phyloP scores from a whole-genome alignment of 2,888 invertebrate genomes.

The Drosophila atroscutellata region DNA sequence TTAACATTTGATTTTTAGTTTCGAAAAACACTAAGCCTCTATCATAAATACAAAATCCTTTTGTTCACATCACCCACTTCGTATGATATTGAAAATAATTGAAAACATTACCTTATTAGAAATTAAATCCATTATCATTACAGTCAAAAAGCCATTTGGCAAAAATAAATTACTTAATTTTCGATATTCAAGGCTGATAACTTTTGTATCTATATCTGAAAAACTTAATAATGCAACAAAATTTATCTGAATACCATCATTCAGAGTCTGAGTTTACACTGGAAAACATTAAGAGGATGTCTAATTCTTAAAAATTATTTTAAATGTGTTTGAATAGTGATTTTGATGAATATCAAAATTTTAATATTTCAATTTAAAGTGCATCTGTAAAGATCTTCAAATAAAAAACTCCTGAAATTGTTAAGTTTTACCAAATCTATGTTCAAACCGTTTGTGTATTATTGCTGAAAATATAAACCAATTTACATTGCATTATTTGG shows the following conservation, averaged over 20 bases:
- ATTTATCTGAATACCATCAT: not conserved
- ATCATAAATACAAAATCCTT: not conserved
- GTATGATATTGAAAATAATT: not conserved
- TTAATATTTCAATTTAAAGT: not conserved
- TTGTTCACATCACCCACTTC: not conserved
- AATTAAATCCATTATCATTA: not conserved
- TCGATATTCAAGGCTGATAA: not conserved
- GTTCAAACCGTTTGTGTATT: not conserved
- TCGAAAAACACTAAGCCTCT: not conserved
- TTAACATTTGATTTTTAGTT: not conserved
- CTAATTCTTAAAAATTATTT: not conserved
- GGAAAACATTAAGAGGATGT: not conserved
- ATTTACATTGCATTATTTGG: slow-evolving; percentile 47
- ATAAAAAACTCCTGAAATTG: not conserved
- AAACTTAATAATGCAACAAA: not conserved
- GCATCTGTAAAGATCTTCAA: not conserved
- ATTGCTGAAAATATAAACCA: not conserved
- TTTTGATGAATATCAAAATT: not conserved
- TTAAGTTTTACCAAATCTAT: not conserved
- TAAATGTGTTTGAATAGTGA: not conserved
- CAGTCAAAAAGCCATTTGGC: not conserved
- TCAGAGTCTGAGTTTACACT: not conserved
- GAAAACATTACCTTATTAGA: not conserved
- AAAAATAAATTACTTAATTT: not conserved
- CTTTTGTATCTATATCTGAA: not conserved